These are phyloP conservation scores for Gasterosteus nipponicus DNA, from an alignment of 2,113 vertebrate genomes.

Conservation along the genomic window DNA sequence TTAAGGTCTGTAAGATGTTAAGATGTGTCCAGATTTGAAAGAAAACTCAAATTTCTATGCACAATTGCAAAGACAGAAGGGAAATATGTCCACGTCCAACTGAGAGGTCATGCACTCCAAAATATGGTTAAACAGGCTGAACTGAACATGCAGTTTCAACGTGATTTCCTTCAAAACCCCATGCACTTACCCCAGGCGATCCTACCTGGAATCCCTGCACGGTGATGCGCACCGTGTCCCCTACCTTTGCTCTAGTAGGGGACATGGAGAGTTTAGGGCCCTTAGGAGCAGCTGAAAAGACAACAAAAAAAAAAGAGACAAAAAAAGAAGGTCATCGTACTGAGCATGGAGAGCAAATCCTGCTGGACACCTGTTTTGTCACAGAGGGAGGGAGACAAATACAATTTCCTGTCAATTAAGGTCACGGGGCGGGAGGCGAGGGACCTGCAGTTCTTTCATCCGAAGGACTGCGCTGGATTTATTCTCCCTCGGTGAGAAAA, in stretches of 20 bases:
- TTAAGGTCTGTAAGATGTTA: background rate
- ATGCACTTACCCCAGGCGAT: constrained; percentile 67
- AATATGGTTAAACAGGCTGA: constrained; percentile 24
- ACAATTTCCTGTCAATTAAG: constrained; percentile 82
- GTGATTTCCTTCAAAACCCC: constrained; percentile 44
- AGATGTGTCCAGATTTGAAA: background rate
- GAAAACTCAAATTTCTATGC: background rate
- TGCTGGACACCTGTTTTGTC: constrained; percentile 66
- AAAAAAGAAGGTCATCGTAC: constrained; percentile 68
- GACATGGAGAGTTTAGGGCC: constrained; percentile 92
- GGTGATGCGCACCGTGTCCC: constrained; percentile 93
- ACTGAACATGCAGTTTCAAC: constrained; percentile 33
- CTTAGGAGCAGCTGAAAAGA: constrained; percentile 89
- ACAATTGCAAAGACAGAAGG: constrained; percentile 24
- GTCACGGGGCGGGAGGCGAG: constrained; percentile 68
- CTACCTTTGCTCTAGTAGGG: constrained; percentile 90
- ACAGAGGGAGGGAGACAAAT: constrained; percentile 65
- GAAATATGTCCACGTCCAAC: constrained; percentile 1
- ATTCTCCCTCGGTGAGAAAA: constrained; percentile 75
- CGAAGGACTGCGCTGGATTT: constrained; percentile 73
- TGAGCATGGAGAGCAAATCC: constrained; percentile 57
- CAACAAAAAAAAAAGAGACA: constrained; percentile 37
- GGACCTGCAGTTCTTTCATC: constrained; percentile 73
- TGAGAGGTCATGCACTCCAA: constrained; percentile 46
- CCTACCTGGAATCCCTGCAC: constrained; percentile 96